Base-by-base conservation (phyloP, 2,888 invertebrate species). In the Cheilosia pagana region DNA sequence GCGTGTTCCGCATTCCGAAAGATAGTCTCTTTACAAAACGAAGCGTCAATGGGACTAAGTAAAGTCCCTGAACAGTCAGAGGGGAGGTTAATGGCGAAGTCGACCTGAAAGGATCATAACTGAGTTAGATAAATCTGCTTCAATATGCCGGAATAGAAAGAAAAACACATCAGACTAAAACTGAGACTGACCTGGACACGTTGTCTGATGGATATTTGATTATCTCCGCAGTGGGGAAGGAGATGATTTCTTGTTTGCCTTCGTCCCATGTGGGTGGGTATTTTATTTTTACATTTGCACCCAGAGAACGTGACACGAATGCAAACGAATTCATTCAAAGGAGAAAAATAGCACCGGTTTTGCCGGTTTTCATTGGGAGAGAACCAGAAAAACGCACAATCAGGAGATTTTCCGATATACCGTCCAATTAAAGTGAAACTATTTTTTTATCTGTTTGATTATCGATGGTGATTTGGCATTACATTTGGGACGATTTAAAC, bases 241-340 rank as follows among this genome's bases (percentile, higher is more conserved):
- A 23, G 4, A 2, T 0, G 50, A 35, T 21, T 35, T 21, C 50
- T 12, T 35, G 50, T 65, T 65, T 65, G 4, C 25, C 12, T 39
- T 59, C 28, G 41, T 14, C 5, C 5, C 14, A 14, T 14, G 28
- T 12, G 31, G 48, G n/a, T 6, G 28, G 35, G 10, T 3, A 52
- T 65, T 65, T 52, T 53, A 75, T 76, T 81, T 65, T 60, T 52
- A 43, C 39, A 55, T 75, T 59, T 70, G 45, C 74, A 63, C 62
- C 45, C 43, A 19, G 3, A 31, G 16, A 48, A 68, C 76, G 81
- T 81, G 81, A 52, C 16, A 7, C 31, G 81, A 77, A 65, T 81
- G 57, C 52, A 45, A 52, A 74, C 35, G 55, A 16, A 10, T 31
- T 67, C 25, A 16, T 53, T 62, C 19, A 59, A 59, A 57, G 2